A percentile compares a stretch with the other conserved stretches of the same genome.
These are phyloP conservation scores for Cynaeus angustus DNA, from an alignment of 2,888 invertebrate genomes.

Conservation along the genomic window DNA sequence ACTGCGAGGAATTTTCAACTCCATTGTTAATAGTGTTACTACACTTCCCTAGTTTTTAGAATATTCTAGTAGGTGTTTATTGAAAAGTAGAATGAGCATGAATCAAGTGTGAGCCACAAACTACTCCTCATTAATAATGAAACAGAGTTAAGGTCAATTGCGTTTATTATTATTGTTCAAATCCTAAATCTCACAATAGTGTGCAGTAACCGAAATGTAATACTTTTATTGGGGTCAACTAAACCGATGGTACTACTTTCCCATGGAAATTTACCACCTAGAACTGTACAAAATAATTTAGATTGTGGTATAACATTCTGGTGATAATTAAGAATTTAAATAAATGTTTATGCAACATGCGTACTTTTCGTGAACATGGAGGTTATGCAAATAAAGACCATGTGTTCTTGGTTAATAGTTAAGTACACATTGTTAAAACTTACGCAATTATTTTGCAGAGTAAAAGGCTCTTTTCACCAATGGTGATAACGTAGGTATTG, in stretches of 20 bases:
- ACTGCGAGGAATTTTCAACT: too few species aligned
- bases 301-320: conserved; percentile 33
- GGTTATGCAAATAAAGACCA: conserved; percentile 55
- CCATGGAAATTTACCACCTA: conserved; percentile 39
- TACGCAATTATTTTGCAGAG: conserved; percentile 50
- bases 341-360: conserved; percentile 54
- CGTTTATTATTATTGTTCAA: conserved; percentile 31
- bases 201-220: conserved; percentile 36
- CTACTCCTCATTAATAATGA: conserved; percentile 41
- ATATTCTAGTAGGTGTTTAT: not conserved
- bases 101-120: conserved; percentile 32
- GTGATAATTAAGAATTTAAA: conserved; percentile 52
- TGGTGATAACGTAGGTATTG: too few species aligned
- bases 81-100: conserved; percentile 36
- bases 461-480: conserved; percentile 30
- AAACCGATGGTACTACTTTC: conserved; percentile 43
- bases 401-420: conserved; percentile 48
- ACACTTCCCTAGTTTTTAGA: too few species aligned
- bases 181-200: conserved; percentile 38
- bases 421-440: conserved; percentile 43
- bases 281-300: conserved; percentile 41
- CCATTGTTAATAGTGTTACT: too few species aligned
- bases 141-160: conserved; percentile 48
- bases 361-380: conserved; percentile 53
- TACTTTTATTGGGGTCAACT: conserved; percentile 41